Base-by-base conservation (phyloP, 2,113 vertebrate genomes). In the Hyla sarda region DNA sequence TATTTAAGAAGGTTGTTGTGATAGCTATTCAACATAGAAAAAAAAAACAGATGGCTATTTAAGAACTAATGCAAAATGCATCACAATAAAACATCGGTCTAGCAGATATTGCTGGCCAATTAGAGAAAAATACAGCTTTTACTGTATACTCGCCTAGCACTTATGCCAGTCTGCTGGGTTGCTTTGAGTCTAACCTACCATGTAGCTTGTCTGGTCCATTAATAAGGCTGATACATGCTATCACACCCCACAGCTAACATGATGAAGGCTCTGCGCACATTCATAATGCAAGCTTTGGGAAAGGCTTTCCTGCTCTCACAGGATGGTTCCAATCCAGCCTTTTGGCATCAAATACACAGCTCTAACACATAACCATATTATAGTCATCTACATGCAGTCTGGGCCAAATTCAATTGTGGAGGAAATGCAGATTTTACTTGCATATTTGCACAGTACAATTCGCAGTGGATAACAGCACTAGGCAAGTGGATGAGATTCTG, bases 31-130 rank as follows among this genome's bases (percentile, higher is more conserved):
- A 62, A 60, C 73, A 52, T 30, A 71, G 21, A 37, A 71, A 77
- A 41, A 19, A 37, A 71, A 85, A 86, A 67, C 84, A 86, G 76
- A 86, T 86, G 76, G 76, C 62, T 79, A 72, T 85, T 80, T 81
- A 72, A 60, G 65, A 80, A 86, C 34, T 54, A 81, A 72, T 86
- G 77, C 73, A 86, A 80, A 86, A 80, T 58, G 65, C 50, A 86
- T 72, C 76, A 71, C 65, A 71, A 81, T 86, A 86, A 86, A 81
- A 21, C 62, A 56, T 41, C 30, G 78, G 41, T 67, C 58, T 71
- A 71, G 48, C 48, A 85, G 47, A 85, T 85, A 78, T 85, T 52
- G 60, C 75, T 71, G 78, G 17, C 75, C 62, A 78, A 85, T 85
- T 85, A 79, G 60, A 19, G 75, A 71, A 79, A 85, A 71, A 79